phyloP scores from a whole-genome alignment of 2,888 invertebrate genomes.

The Nowickia ferox region DNA sequence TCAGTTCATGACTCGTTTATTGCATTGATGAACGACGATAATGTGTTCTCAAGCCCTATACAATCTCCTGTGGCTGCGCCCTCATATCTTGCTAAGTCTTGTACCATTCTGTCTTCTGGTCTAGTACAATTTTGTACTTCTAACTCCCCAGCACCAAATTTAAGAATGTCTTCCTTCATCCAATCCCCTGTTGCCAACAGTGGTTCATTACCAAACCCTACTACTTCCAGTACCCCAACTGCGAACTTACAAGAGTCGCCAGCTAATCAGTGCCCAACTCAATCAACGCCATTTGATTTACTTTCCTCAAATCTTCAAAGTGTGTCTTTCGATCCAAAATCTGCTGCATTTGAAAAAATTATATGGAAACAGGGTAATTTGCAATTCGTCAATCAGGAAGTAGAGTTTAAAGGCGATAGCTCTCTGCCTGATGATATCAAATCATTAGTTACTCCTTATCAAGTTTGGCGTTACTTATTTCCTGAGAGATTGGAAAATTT shows the following conservation, averaged over 20 bases:
- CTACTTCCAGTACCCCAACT: background rate
- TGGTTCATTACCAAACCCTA: background rate
- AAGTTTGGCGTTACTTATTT: constrained; percentile 16
- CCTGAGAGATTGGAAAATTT: constrained; percentile 15
- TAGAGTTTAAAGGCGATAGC: constrained; percentile 9
- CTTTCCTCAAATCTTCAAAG: constrained; percentile 31
- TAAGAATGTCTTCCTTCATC: background rate
- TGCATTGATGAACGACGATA: constrained; percentile 23
- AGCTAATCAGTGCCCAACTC: background rate
- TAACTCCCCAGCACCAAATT: background rate
- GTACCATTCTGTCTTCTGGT: background rate
- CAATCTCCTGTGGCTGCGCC: background rate
- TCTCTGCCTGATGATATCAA: constrained; percentile 21
- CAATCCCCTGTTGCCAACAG: background rate
- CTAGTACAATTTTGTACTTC: no score
- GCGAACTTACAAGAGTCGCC: no score
- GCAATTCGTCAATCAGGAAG: constrained; percentile 24
- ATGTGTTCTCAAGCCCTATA: background rate
- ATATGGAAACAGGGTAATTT: constrained; percentile 32
- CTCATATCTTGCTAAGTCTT: background rate
- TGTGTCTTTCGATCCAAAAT: constrained; percentile 2
- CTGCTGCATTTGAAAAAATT: constrained; percentile 29
- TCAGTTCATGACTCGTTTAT: constrained; percentile 25
- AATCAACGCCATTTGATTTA: constrained; percentile 18
- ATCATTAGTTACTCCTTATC: constrained; percentile 27